Conservation (phyloP, 1,140 invertebrate species). For the Platyura marginata region DNA sequence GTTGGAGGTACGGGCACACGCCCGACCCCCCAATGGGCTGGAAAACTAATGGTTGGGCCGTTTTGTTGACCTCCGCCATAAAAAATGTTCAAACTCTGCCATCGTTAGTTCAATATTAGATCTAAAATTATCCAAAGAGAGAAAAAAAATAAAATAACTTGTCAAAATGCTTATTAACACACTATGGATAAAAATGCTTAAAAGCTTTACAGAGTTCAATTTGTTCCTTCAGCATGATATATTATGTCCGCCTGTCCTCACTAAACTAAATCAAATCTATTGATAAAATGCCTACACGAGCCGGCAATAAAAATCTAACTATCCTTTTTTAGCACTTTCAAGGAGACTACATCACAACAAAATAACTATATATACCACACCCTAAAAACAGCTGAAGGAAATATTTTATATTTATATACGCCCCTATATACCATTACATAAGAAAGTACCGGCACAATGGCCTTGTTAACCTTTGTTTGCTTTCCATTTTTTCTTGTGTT, state of each 20-base stretch:
- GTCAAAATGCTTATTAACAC: too few relatives aligned
- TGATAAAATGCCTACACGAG: too few relatives aligned
- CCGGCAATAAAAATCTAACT: background rate
- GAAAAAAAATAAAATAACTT: too few relatives aligned
- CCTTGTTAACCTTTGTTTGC: background rate
- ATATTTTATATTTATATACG: background rate
- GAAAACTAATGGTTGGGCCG: slow-evolving; percentile 29
- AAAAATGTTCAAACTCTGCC: too few relatives aligned
- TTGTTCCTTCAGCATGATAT: too few relatives aligned
- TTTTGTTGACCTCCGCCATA: background rate
- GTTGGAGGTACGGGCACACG: slow-evolving; percentile 33
- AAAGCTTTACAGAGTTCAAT: too few relatives aligned
- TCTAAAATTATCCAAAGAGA: too few relatives aligned
- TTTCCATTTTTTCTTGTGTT: background rate
- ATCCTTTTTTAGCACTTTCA: background rate
- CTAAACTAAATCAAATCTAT: too few relatives aligned
- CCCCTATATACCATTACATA: background rate
- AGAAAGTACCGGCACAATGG: background rate
- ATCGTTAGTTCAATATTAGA: too few relatives aligned
- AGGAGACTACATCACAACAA: background rate
- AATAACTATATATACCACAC: background rate
- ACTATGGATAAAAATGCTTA: too few relatives aligned
- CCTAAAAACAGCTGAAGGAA: background rate
- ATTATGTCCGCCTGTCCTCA: too few relatives aligned
- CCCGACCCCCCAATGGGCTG: slow-evolving; percentile 32